phyloP scores from a whole-genome alignment of 2,888 invertebrate species.

The Auanema sp. region DNA sequence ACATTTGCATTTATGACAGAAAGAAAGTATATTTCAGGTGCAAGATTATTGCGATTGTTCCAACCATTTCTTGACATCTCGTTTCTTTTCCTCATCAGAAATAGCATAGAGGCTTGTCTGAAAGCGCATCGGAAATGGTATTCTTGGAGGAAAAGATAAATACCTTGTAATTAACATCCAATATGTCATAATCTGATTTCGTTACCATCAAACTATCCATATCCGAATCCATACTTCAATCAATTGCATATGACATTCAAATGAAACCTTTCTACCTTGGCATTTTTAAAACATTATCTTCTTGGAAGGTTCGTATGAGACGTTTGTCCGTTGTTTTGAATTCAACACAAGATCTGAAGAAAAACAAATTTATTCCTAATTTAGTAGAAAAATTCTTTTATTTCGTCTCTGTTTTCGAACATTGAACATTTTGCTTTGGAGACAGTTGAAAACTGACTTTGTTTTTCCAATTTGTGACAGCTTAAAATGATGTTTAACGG shows the following conservation, averaged over 20 bases:
- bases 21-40: too few relatives aligned
- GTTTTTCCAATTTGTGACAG: conserved; percentile 39
- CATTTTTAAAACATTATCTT: conserved; percentile 43
- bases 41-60: not conserved
- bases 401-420: not conserved
- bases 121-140: conserved; percentile 5
- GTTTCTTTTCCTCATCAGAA: conserved; percentile 18
- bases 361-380: conserved; percentile 1
- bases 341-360: conserved; percentile 31
- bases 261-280: conserved; percentile 22
- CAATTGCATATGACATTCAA: not conserved
- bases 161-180: conserved; percentile 12
- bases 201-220: conserved; percentile 24
- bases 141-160: not conserved
- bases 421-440: too few relatives aligned
- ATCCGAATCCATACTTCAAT: conserved; percentile 39
- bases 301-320: conserved; percentile 37
- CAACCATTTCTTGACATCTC: conserved; percentile 23
- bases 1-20: too few relatives aligned
- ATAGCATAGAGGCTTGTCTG: conserved; percentile 16
- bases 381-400: not conserved
- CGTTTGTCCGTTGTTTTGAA: conserved; percentile 37
- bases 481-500: conserved; percentile 31
- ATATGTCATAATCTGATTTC: conserved; percentile 10
- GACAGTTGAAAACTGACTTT: not conserved